Evolutionary conservation across 1,140 invertebrate genomes (phyloP).

Genomic region (Magallana gigas): DNA sequence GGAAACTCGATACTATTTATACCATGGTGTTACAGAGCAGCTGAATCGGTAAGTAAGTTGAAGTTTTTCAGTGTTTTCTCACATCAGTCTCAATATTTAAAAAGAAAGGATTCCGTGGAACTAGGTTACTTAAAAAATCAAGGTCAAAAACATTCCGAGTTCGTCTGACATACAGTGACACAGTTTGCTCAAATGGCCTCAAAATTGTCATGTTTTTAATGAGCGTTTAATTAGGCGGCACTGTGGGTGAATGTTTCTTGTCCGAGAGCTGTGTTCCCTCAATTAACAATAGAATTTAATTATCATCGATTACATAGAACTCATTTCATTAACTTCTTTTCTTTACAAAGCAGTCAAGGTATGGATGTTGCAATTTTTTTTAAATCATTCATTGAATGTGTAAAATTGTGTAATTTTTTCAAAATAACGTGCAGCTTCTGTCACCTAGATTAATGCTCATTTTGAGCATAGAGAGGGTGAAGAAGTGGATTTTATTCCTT

Average conservation of each 20-base stretch:
- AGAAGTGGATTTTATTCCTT: neutral
- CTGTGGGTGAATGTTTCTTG: neutral
- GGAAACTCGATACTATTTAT: slow-evolving; percentile 30
- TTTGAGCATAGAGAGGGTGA: no score
- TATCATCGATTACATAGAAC: neutral
- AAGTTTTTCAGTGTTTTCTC: neutral
- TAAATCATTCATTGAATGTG: neutral
- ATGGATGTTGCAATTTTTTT: neutral
- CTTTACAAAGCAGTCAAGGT: neutral
- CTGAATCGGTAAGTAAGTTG: slow-evolving; percentile 11
- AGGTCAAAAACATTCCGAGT: neutral
- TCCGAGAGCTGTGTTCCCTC: neutral
- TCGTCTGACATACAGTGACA: neutral
- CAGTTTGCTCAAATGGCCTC: slow-evolving; percentile 8
- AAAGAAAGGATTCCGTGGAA: neutral
- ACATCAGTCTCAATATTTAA: neutral
- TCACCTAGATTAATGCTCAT: neutral
- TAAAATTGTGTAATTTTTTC: neutral
- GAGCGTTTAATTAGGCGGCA: neutral
- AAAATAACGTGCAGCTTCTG: neutral
- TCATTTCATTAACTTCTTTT: neutral
- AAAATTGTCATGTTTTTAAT: neutral
- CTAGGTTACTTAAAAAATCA: neutral
- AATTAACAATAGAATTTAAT: neutral
- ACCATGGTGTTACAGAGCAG: slow-evolving; percentile 21